Base-by-base conservation (phyloP, 2,797 vertebrate species). In the Acomys russatus region DNA sequence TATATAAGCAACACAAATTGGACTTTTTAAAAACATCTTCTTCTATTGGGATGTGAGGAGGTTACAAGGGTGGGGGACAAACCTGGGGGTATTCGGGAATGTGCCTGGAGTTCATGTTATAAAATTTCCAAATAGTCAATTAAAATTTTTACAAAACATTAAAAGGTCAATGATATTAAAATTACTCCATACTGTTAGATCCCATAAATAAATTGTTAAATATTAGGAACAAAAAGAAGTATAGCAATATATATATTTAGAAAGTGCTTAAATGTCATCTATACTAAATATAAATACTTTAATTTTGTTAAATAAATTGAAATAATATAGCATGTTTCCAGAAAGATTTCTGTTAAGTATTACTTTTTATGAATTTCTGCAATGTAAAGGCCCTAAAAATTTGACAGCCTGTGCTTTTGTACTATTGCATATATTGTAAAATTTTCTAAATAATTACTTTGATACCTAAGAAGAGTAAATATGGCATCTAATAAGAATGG, bases 261-360 rank as follows among this genome's bases (percentile, higher is more conserved):
- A 70, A n/a, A 76, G 15, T 92, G n/a, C 85, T 96, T 91, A 78
- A 54, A 59, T 89, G 73, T 56, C 68, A 64, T 88, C 64, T 88
- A 59, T 66, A 18, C 10, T 7, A 71, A 74, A 4, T 83, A 54
- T 14, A 87, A 92, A 90, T 56, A 44, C 61, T 2, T 63, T 91
- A 79, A 17, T 63, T 38, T 74, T 23, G 10, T 28, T 20, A 18
- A 89, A n/a, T 88, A 74, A 49, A 71, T 59, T 79, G 54, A 94
- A 91, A 79, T 51, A 35, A 38, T 38, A 49, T 22, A 22, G 0
- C 18, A 76, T 4, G 54, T 79, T 59, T 96, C 87, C 10, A 64
- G 84, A 87, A 93, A 88, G 17, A 74, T 92, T 93, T 38, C 2
- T 79, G 1, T 70, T 77, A 93, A 20, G n/a, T 68, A 49, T 61